A percentile compares a stretch with the other conserved stretches of the same genome.
Evolutionary conservation across 2,797 vertebrate species (phyloP).

Genomic region (Morelia viridis): DNA sequence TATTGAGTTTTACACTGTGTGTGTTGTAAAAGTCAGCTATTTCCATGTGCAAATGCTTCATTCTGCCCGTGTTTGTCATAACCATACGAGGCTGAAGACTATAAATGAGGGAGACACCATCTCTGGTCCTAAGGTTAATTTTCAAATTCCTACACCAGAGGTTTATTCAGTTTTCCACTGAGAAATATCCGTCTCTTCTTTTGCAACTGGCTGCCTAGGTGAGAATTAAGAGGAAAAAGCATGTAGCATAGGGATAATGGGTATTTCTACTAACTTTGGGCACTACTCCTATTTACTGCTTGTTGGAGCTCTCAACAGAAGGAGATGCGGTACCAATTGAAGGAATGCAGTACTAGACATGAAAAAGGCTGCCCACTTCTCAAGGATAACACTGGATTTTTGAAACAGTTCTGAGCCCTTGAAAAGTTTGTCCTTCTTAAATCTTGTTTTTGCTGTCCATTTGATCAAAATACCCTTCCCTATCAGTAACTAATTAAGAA

Average conservation of each 20-base stretch:
- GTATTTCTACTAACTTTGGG: background rate
- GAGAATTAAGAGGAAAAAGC: background rate
- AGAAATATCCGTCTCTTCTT: background rate
- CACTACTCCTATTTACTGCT: background rate
- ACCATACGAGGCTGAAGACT: background rate
- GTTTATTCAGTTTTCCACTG: background rate
- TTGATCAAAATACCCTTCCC: background rate
- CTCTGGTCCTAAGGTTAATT: background rate
- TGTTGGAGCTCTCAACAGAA: background rate
- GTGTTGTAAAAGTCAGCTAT: background rate
- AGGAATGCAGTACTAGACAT: background rate
- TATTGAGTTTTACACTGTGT: constrained; percentile 17
- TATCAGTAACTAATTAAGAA: background rate
- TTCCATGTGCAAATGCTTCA: background rate
- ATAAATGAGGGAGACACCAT: background rate
- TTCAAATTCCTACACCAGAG: background rate
- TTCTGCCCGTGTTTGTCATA: background rate
- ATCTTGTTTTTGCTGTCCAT: background rate
- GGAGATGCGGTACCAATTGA: too few species aligned
- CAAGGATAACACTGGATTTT: background rate
- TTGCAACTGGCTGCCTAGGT: background rate
- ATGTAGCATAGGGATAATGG: background rate
- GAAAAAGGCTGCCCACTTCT: background rate
- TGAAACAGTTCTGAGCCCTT: background rate
- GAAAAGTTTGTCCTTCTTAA: background rate